Conservation (phyloP, 2,797 vertebrate species). For the Siniperca scherzeri region DNA sequence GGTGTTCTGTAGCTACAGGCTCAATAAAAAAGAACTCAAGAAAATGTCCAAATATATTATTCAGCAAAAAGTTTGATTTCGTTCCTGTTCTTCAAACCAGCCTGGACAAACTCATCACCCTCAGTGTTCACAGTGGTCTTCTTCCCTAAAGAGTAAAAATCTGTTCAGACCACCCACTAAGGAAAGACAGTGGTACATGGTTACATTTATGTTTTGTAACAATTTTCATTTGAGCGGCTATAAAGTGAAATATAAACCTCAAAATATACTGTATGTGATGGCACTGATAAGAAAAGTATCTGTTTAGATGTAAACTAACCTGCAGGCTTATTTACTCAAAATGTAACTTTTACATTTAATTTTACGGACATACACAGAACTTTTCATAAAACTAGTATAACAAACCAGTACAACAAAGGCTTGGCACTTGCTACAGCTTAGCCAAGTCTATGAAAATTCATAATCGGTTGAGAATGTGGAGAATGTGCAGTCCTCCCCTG, state of each 20-base stretch:
- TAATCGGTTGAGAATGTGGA: constrained; percentile 78
- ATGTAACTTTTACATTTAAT: constrained; percentile 56
- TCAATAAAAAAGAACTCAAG: constrained; percentile 44
- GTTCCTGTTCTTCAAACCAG: constrained; percentile 40
- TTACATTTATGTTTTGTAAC: constrained; percentile 60
- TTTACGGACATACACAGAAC: constrained; percentile 55
- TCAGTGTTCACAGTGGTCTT: constrained; percentile 78
- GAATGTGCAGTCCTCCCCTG: constrained; percentile 73
- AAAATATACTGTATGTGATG: constrained; percentile 78
- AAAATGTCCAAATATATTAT: constrained; percentile 64
- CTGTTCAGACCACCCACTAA: constrained; percentile 61
- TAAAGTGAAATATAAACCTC: constrained; percentile 70
- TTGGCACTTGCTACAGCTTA: constrained; percentile 64
- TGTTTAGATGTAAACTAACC: constrained; percentile 64
- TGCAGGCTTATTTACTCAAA: constrained; percentile 47
- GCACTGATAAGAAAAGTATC: constrained; percentile 71
- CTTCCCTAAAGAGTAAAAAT: constrained; percentile 60
- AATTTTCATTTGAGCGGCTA: constrained; percentile 61
- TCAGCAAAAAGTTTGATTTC: constrained; percentile 55
- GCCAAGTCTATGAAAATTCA: constrained; percentile 77
- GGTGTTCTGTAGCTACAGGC: constrained; percentile 83
- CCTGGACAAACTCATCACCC: constrained; percentile 46
- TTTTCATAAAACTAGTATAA: constrained; percentile 63
- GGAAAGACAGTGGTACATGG: constrained; percentile 61
- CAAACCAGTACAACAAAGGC: constrained; percentile 72